Base-by-base conservation (phyloP, 92 coral and sea anemone genomes). In the Palythoa heliodiscus region DNA sequence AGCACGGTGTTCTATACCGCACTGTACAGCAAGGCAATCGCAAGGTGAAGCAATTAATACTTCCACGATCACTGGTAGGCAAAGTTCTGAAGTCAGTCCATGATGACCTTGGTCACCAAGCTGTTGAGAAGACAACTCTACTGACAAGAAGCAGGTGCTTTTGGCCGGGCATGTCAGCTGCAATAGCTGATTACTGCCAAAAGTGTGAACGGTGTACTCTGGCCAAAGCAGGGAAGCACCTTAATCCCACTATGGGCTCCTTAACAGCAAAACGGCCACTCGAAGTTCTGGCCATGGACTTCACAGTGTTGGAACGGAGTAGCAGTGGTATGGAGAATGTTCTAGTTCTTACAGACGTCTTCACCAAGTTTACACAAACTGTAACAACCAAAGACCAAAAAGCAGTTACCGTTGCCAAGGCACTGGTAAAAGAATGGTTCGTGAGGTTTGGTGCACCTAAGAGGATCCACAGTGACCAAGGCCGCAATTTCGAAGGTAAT, bases 201-300 rank as follows among this genome's bases (percentile, higher is more conserved):
- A 82, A 48, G 70, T 90, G 92, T 52, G 71, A 76, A 38, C 81
- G 90, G 38, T 90, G 89, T 82, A 86, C 92, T 70, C 79, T 89
- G 64, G 83, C 89, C 89, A 89, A 89, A 89, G 92, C 87, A 80
- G 92, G 87, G 89, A 89, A 89, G 92, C 72, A 52, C 55, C 87
- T 86, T 54, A 83, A 90, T 47, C 87, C 90, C 35, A 83, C 90
- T 72, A 83, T 70, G 90, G 88, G 93, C 52, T 87, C 90, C 86
- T 75, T 90, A 43, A 90, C 93, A 70, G 93, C 93, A 2, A 87
- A 74, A 20, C 12, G 80, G 40, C 93, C 90, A 12, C 60, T 83
- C 14, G 89, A 78, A 63, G 88, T 92, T 40, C 86, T 90, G 6
- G 95, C 95, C 63, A 90, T 90, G 60, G 95, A 90, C 70, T 92